Percentiles rank a stretch among this genome's conserved stretches.
phyloP scores from a whole-genome alignment of 2,113 vertebrate genomes.

The Tragelaphus imberbis region DNA sequence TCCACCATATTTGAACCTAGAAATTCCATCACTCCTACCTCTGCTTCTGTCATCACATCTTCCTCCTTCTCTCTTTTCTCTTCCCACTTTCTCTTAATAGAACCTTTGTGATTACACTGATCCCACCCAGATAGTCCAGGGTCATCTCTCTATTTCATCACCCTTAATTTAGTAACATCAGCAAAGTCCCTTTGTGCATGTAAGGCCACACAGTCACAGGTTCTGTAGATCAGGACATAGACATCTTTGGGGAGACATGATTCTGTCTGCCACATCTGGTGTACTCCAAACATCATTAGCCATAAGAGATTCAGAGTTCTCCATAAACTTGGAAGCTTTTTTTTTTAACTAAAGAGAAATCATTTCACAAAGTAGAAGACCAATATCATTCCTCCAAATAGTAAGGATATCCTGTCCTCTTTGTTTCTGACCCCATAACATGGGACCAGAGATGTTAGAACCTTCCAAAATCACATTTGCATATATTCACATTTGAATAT shows the following conservation, averaged over 20 bases:
- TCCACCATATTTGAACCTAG: background rate
- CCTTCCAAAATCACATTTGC: background rate
- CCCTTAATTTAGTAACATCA: background rate
- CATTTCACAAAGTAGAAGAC: background rate
- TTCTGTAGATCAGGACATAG: background rate
- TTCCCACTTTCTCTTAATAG: background rate
- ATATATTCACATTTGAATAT: background rate
- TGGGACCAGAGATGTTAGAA: background rate
- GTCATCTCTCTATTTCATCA: background rate
- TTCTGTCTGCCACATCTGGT: background rate
- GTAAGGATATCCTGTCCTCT: background rate
- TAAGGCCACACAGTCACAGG: background rate
- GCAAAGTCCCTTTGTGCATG: background rate
- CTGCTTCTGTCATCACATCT: background rate
- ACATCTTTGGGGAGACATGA: background rate
- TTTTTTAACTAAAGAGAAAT: background rate
- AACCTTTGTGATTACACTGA: background rate
- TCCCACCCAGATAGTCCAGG: background rate
- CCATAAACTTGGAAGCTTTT: background rate
- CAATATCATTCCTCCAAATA: background rate
- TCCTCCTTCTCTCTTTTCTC: background rate
- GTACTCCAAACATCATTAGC: background rate
- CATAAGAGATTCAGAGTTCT: background rate
- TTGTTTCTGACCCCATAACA: background rate
- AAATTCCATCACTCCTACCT: background rate